phyloP scores from a whole-genome alignment of 2,113 vertebrate species.

The Pogona vitticeps region DNA sequence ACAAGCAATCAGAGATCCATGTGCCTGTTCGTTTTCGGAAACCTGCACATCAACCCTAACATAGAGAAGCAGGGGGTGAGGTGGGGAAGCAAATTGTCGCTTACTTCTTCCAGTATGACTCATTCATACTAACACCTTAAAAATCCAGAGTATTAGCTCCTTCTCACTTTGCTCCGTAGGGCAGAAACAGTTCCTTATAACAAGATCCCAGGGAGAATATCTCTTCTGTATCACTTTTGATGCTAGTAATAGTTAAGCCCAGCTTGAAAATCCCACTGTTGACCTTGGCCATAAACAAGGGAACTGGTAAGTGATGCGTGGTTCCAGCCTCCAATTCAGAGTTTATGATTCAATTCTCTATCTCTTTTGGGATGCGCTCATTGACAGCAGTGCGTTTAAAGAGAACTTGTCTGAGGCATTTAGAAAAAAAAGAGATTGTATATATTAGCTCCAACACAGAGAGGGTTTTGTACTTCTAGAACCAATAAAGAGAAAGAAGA shows the following conservation, averaged over 20 bases:
- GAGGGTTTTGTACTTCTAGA: neutral
- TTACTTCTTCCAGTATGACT: too few species aligned
- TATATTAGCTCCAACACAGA: slow-evolving; percentile 3
- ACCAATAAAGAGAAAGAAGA: slow-evolving; percentile 4
- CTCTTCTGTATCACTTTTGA: neutral
- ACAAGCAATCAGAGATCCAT: neutral
- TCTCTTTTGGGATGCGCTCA: neutral
- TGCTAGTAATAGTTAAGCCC: neutral
- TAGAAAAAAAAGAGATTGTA: neutral
- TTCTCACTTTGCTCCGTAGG: neutral
- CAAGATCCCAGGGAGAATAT: neutral
- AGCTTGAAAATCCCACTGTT: neutral
- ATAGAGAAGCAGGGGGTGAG: neutral
- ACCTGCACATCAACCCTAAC: too few species aligned
- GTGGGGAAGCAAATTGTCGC: too few species aligned
- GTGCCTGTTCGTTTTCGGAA: neutral
- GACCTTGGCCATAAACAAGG: neutral
- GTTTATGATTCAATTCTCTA: neutral
- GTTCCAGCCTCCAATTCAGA: slow-evolving; percentile 11
- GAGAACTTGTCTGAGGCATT: neutral
- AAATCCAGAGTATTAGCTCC: neutral
- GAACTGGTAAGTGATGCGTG: neutral
- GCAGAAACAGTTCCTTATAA: neutral
- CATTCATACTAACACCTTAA: neutral
- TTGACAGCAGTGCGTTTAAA: neutral